Evolutionary conservation across 2,113 vertebrate genomes (phyloP), one percentile per base, ranked within the genome.

Genomic region (Agapornis roseicollis): DNA sequence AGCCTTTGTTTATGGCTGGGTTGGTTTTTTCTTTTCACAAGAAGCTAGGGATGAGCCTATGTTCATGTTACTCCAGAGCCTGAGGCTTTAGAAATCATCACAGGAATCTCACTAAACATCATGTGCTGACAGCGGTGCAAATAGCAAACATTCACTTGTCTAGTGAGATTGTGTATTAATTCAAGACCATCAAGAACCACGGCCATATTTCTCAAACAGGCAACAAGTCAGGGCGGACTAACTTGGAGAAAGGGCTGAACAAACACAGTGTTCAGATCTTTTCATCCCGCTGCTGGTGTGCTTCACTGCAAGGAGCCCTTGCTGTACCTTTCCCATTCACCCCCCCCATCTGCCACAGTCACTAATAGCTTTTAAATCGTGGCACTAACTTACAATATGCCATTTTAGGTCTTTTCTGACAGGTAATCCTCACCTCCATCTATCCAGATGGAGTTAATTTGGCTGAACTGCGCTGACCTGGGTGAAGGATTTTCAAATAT

Each of bases 401-500:
- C n/a, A 33, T 81, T 91, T 93, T 53, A 70, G 42, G 19, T 70
- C 76, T 83, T 84, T 94, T 68, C 53, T 96, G 88, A 93, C 79
- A 85, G 96, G 85, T 79, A 96, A 93, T 93, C 74, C 71, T 89
- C 82, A 55, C 56, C 46, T 97, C 80, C 87, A 50, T 81, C 93
- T 64, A 50, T 82, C 92, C 89, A 97, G 91, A 94, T 95, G 94
- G 94, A 94, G 93, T 96, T 96, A 96, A 97, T 97, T 95, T 96
- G 92, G 85, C 82, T 95, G 96, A 95, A 94, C 88, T 74, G 3
- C 5, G 70, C 41, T 97, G 97, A 97, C 96, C 92, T 47, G 69
- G 91, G 85, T 96, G 94, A 98, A 94, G 88, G 94, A 96, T 98
- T 97, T 97, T 96, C 90, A 92, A 96, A 97, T 89, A 88, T 89